Evolutionary conservation across 1,140 invertebrate genomes (phyloP), one percentile per base, ranked within the genome.

Genomic region (Thaumatotibia leucotreta): DNA sequence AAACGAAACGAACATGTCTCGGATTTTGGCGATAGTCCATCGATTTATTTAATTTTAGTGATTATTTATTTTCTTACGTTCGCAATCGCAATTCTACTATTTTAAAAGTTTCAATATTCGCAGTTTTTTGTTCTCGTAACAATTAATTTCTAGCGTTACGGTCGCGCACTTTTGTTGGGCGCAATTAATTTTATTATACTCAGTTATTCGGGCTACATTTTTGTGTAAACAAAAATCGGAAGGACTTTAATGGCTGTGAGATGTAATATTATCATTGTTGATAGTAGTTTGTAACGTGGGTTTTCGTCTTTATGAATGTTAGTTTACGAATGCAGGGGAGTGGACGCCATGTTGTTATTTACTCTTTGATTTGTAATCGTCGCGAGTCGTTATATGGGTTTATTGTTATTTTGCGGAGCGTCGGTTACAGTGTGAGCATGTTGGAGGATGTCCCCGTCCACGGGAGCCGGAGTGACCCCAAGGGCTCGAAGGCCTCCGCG

Each of bases 311-410:
- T 64, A 17, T 39, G 63, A 64, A 49, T 63, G 67, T 50, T 50
- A 49, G 64, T 65, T 24, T 39, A 70, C 50, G 66, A 70, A 66
- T 68, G 69, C 67, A 68, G 76, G 52, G 68, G 69, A 78, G 65
- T 74, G 72, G 87, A 79, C 87, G 87, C 87, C 87, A 89, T 89
- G 85, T 88, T 89, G 85, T 84, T 87, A 85, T 88, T 88, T 89
- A 86, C 78, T 76, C 77, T 77, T 77, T 86, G 79, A 86, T 79
- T 76, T 74, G 74, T 69, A 67, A 68, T 68, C 68, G 74, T 68
- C 68, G 75, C 65, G 70, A 73, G 64, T 80, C 77, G 79, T 89
- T 83, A 75, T 85, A 85, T 89, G 86, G 82, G 79, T 85, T 73
- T 83, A 80, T 75, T 78, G 80, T 86, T 45, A 45, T 45, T 74